phyloP scores from a whole-genome alignment of 1,140 invertebrate genomes.

The Kradibia gibbosae region DNA sequence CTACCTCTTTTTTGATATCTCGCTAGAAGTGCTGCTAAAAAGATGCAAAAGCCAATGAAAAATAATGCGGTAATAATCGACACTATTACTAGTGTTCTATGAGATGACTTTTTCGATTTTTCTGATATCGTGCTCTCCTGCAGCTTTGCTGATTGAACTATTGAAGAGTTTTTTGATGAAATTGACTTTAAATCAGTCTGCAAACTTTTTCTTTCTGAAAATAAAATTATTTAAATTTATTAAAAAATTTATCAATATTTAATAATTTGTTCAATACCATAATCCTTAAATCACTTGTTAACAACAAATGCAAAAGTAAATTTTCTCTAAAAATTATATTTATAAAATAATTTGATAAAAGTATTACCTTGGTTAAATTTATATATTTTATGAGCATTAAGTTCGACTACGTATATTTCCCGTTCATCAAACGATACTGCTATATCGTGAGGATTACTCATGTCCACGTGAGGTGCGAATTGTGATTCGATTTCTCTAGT shows the following conservation, averaged over 20 bases:
- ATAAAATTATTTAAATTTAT: neutral
- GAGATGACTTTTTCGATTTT: conserved; percentile 34
- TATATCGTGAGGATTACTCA: conserved; percentile 84
- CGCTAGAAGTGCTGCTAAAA: conserved; percentile 63
- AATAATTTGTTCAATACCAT: neutral
- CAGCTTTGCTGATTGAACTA: conserved; percentile 18
- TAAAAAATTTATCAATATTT: neutral
- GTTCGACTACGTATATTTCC: conserved; percentile 83
- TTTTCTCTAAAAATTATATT: neutral
- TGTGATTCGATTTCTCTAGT: conserved; percentile 75
- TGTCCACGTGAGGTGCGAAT: conserved; percentile 76
- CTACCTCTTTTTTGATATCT: conserved; percentile 71
- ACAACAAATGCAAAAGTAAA: neutral
- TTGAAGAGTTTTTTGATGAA: conserved; percentile 28
- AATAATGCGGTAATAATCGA: conserved; percentile 57
- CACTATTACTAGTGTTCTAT: conserved; percentile 34
- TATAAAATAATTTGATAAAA: neutral
- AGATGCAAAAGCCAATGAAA: conserved; percentile 63
- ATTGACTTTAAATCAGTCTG: conserved; percentile 7
- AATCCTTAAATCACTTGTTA: neutral
- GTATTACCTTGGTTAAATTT: conserved; percentile 75
- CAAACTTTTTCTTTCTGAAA: conserved; percentile 47
- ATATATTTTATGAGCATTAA: conserved; percentile 78
- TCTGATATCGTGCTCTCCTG: neutral
- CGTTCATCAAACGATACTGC: conserved; percentile 79